Evolutionary conservation across 2,888 invertebrate genomes (phyloP), one percentile per base, ranked within the genome.

Genomic region (Leucophenga maculata): DNA sequence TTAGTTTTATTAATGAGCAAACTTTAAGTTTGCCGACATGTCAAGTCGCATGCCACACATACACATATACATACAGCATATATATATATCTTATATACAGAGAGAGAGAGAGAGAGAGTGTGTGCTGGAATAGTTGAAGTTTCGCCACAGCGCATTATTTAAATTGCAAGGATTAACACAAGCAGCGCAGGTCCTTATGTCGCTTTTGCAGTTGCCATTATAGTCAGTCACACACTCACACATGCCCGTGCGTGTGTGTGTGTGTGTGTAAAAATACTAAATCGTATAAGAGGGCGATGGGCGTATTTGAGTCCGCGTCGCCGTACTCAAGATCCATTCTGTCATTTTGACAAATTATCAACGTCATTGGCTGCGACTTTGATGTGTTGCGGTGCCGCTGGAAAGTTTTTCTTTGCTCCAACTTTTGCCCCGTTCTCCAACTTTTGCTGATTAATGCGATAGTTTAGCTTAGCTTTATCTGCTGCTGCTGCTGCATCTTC

Each of bases 321-420:
- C n/a, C n/a, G n/a, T n/a, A n/a, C 69, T 74, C 72, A 50, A 70
- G 79, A 72, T 59, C 67, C 73, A 74, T 75, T 78, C 80, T 82
- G 83, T 80, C 83, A 83, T 78, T 85, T 85, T 84, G 85, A 85
- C 85, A 85, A 84, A 84, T 84, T 84, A 78, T 82, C 82, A 77
- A 77, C 78, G 77, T 82, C 81, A 84, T 84, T 77, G 81, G 75
- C 73, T 77, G 74, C 75, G 85, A 85, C 84, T 84, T 83, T 84
- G 82, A 84, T 77, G 79, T 60, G 83, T 73, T 74, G 79, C 66
- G 65, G 50, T 18, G 73, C 67, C 59, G 55, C 67, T 70, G 52
- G 39, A 62, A 62, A 62, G 70, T 50, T 67, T 67, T 68, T 46
- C 44, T 65, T 70, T 59, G 6, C 57, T 62, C 74, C 70, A 77